Evolutionary conservation across 2,888 invertebrate genomes (phyloP).

Genomic region (Stenotaenia linearis): DNA sequence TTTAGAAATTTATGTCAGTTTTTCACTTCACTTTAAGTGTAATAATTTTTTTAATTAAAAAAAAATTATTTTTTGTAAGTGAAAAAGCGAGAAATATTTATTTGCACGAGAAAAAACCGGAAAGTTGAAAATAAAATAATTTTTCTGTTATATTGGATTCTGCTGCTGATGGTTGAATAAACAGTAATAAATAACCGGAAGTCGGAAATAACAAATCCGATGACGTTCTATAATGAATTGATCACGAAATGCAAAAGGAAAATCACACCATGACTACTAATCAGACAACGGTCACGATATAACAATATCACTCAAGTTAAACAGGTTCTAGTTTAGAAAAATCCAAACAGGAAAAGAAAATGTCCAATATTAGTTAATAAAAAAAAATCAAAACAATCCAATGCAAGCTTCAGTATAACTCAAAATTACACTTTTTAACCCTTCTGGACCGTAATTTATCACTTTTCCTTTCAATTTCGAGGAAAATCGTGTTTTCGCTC

Average conservation of each 20-base stretch:
- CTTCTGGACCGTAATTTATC: neutral
- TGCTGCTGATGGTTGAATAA: neutral
- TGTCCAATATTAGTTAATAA: neutral
- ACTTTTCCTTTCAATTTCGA: neutral
- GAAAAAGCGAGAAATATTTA: no score
- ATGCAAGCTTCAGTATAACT: neutral
- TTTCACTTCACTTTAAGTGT: no score
- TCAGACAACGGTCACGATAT: neutral
- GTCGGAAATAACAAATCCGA: neutral
- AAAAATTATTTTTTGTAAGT: no score
- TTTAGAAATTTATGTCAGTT: no score
- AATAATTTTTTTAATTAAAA: no score
- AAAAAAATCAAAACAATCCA: neutral
- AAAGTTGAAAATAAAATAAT: no score
- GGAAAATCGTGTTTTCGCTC: neutral
- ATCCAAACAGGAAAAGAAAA: neutral
- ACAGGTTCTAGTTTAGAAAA: neutral
- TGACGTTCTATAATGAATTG: neutral
- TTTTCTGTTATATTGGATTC: neutral
- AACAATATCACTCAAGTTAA: neutral
- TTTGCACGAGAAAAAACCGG: no score
- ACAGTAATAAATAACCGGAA: neutral
- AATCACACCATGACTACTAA: slow-evolving; percentile 7
- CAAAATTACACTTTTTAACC: neutral
- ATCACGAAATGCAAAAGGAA: neutral